Conservation (phyloP, 2,888 invertebrate species). For the Andrena dorsata region DNA sequence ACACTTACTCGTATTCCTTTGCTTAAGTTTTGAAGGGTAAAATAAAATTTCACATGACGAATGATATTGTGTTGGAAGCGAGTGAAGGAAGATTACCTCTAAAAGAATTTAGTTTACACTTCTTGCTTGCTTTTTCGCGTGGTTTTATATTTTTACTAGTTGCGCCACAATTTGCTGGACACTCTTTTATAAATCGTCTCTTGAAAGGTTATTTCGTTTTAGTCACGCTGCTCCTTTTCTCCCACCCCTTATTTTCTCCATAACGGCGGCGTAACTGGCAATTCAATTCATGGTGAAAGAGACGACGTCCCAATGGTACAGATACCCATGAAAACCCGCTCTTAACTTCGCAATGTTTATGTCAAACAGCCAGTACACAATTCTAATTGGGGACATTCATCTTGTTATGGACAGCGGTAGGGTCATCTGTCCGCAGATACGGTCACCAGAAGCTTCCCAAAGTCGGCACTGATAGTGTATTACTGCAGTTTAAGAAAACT, state of each 20-base stretch:
- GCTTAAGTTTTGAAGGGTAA: no score
- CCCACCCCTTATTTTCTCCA: conserved; percentile 27
- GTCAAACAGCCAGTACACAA: conserved; percentile 13
- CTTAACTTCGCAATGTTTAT: conserved; percentile 50
- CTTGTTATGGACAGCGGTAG: background rate
- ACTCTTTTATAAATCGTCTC: conserved; percentile 55
- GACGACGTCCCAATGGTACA: conserved; percentile 23
- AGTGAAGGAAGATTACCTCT: no score
- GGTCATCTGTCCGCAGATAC: background rate
- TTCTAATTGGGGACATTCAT: conserved; percentile 1
- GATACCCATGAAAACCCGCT: conserved; percentile 42
- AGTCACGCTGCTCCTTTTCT: conserved; percentile 3
- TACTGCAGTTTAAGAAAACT: background rate
- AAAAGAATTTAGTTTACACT: background rate
- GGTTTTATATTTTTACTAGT: background rate
- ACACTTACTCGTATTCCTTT: no score
- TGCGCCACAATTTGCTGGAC: conserved; percentile 1
- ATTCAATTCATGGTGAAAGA: conserved; percentile 58
- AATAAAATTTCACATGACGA: no score
- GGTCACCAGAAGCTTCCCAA: background rate
- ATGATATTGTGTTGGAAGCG: no score
- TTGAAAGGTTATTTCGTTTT: conserved; percentile 39
- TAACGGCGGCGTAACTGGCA: conserved; percentile 47
- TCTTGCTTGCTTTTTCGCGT: background rate
- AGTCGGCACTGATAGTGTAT: background rate